phyloP scores from a whole-genome alignment of 2,113 vertebrate species.

The Muntiacus reevesi region DNA sequence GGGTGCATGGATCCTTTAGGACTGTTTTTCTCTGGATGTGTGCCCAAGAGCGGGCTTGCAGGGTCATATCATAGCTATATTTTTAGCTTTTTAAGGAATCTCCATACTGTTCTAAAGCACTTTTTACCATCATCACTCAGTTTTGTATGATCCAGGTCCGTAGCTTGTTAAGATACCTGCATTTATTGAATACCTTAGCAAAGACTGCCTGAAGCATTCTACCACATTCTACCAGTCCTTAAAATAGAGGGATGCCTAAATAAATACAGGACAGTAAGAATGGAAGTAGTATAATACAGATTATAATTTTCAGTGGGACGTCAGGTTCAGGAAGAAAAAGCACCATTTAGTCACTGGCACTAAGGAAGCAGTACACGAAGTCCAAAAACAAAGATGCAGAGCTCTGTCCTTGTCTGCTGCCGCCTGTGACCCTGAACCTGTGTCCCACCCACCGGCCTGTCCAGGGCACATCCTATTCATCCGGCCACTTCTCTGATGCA shows the following conservation, averaged over 20 bases:
- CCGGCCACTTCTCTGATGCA: not conserved
- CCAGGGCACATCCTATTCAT: rapidly evolving
- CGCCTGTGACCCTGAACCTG: not conserved
- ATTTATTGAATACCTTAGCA: not conserved
- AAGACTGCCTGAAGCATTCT: not conserved
- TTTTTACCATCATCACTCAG: not conserved
- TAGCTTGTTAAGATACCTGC: not conserved
- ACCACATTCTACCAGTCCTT: not conserved
- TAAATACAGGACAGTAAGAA: not conserved
- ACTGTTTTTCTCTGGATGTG: not conserved
- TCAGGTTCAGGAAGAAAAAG: not conserved
- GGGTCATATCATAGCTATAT: not conserved
- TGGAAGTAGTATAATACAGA: not conserved
- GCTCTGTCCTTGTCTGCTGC: not conserved
- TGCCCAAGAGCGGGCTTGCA: not conserved
- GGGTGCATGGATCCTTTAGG: not conserved
- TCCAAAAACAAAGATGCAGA: not conserved
- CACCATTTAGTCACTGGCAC: not conserved
- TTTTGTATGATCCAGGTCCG: not conserved
- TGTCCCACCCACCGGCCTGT: not conserved
- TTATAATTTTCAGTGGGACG: not conserved
- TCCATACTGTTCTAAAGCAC: not conserved
- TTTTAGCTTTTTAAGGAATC: not conserved
- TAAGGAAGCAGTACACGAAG: not conserved
- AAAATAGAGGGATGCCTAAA: not conserved